A percentile compares a stretch with the other conserved stretches of the same genome.
phyloP scores from a whole-genome alignment of 2,888 invertebrate species.

The Crossocerus cetratus region DNA sequence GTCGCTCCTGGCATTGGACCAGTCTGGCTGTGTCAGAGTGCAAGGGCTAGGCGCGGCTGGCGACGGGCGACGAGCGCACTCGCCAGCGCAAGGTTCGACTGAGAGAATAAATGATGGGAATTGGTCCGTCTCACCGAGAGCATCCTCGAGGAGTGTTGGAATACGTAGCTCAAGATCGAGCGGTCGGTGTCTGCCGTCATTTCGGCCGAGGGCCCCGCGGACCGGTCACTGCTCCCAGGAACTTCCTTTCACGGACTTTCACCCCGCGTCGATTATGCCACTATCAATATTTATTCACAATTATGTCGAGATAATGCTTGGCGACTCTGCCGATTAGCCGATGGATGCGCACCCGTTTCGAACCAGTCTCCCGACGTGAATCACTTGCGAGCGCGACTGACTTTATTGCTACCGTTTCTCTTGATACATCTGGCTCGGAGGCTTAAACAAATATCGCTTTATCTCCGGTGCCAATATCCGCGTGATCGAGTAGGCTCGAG shows the following conservation, averaged over 20 bases:
- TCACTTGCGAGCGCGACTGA: neutral
- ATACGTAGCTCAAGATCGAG: slow-evolving; percentile 70
- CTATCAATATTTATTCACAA: slow-evolving; percentile 2
- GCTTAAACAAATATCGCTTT: too few relatives aligned
- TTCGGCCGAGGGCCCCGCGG: neutral
- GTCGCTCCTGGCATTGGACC: neutral
- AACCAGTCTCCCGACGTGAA: too few relatives aligned
- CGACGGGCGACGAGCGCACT: too few relatives aligned
- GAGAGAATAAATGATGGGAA: too few relatives aligned
- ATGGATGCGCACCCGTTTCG: too few relatives aligned
- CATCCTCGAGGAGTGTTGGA: slow-evolving; percentile 72
- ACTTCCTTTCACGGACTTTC: slow-evolving; percentile 6
- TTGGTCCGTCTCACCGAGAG: slow-evolving; percentile 67
- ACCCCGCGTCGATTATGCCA: slow-evolving; percentile 9
- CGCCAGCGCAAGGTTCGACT: too few relatives aligned
- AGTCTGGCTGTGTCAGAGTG: neutral
- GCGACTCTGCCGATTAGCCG: too few relatives aligned
- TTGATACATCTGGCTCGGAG: too few relatives aligned
- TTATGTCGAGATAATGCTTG: neutral
- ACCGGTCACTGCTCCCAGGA: neutral
- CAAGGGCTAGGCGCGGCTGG: too few relatives aligned
- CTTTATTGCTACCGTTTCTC: neutral
- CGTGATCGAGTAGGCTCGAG: too few relatives aligned
- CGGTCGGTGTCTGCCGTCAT: slow-evolving; percentile 56
- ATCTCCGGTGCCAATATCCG: too few relatives aligned